A percentile compares a stretch with the other conserved stretches of the same genome.
These are phyloP conservation scores for Phoxinus dragarum DNA, from an alignment of 2,797 vertebrate species.

Conservation along the genomic window DNA sequence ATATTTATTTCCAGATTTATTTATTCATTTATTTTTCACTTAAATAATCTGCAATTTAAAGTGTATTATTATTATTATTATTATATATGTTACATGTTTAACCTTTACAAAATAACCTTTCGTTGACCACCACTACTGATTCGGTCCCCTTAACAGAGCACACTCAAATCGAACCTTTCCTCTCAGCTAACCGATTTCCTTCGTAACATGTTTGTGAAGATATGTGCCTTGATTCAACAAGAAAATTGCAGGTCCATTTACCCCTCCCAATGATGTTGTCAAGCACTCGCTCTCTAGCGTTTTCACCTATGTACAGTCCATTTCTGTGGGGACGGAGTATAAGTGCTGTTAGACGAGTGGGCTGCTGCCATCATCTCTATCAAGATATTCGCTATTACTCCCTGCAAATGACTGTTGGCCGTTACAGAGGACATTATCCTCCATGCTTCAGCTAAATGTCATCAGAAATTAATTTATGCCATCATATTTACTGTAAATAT, in stretches of 20 bases:
- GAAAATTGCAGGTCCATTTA: conserved; percentile 28
- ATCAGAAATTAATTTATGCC: conserved; percentile 44
- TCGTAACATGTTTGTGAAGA: conserved; percentile 31
- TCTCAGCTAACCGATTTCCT: not conserved
- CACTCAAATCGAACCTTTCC: conserved; percentile 32
- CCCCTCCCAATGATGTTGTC: conserved; percentile 45
- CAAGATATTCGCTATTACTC: conserved; percentile 50
- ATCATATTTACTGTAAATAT: conserved; percentile 30
- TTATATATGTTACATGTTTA: not conserved
- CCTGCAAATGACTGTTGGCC: conserved; percentile 23
- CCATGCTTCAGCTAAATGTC: conserved; percentile 48
- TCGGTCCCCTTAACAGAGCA: not conserved
- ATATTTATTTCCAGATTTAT: too few relatives aligned
- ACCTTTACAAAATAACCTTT: too few relatives aligned
- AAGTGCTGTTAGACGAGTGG: conserved; percentile 47
- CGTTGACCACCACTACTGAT: not conserved
- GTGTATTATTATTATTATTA: not conserved
- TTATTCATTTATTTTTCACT: too few relatives aligned
- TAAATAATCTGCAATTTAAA: too few relatives aligned
- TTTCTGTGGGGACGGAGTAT: conserved; percentile 40
- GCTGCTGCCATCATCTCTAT: conserved; percentile 40
- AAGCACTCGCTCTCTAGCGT: conserved; percentile 28
- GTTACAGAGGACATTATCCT: conserved; percentile 46
- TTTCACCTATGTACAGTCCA: conserved; percentile 37
- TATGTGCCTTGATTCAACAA: conserved; percentile 26